Base-by-base conservation (phyloP, 2,888 invertebrate species). In the Epistrophe grossulariae region DNA sequence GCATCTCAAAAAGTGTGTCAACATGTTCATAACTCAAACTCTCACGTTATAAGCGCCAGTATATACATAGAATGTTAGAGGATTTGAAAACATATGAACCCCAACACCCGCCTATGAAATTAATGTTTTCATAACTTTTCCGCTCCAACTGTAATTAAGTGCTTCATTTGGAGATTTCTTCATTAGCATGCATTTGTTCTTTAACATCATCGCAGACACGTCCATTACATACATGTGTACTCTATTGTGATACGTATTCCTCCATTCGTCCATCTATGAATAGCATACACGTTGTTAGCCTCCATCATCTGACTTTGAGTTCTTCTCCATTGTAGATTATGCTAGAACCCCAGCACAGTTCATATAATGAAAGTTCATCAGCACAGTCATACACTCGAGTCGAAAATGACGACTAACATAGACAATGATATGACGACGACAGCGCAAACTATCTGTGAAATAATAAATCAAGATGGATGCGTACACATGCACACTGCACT, bases 401-500 rank as follows among this genome's bases (percentile, higher is more conserved):
- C 35, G 50, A 73, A 66, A 72, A 57, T 72, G 64, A 74, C 31
- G 19, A 60, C 31, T 17, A 5, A 57, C 45, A 35, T 17, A 48
- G 9, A 50, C 45, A 48, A 48, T 35, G n/a, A 48, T 19, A 43
- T 28, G 31, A 45, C 64, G 45, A 66, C 40, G 60, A 70, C 45
- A 64, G 28, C 70, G 19, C 31, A 77, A 82, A 64, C 17, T 50
- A 57, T 82, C 57, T 77, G 43, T 66, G 59, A 71, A 82, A 77
- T 82, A 82, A 82, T 77, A 82, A 82, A 81, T 82, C 77, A 82
- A 71, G 52, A 72, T 82, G 45, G 57, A 82, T 77, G 82, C 71
- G 60, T 60, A 38, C 38, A 35, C 35, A 19, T 24, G 60, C 62
- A 62, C 62, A 64, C 62, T 2, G 24, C 74, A 71, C 62, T 2